These are phyloP conservation scores for Drosophila maculinotata DNA, from an alignment of 2,888 invertebrate genomes.

Conservation along the genomic window DNA sequence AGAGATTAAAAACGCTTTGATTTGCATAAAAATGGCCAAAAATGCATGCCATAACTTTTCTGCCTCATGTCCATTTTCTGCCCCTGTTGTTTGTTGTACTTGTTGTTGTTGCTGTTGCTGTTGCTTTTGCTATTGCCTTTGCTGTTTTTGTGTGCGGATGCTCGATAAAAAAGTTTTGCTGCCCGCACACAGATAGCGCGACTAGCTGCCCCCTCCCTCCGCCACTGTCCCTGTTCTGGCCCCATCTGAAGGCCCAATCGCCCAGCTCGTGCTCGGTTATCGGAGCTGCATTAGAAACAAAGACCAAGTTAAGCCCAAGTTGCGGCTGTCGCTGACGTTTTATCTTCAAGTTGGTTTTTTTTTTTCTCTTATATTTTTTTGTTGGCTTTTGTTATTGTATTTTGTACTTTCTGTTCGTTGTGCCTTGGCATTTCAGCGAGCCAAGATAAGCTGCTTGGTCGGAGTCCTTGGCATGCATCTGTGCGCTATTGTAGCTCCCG, in stretches of 20 bases:
- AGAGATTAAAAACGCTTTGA: slow-evolving; percentile 73
- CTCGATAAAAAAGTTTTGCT: slow-evolving; percentile 60
- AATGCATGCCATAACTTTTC: slow-evolving; percentile 64
- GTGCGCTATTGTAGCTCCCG: no score
- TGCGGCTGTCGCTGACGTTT: slow-evolving; percentile 63
- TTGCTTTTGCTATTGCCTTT: slow-evolving; percentile 13
- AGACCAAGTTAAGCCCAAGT: slow-evolving; percentile 54
- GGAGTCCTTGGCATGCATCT: slow-evolving; percentile 11
- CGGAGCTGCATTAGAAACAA: slow-evolving; percentile 56
- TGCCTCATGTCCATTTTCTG: slow-evolving; percentile 20
- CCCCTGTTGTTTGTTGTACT: not conserved
- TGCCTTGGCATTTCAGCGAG: slow-evolving; percentile 49
- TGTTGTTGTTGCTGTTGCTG: slow-evolving; percentile 1
- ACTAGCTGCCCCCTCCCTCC: not conserved
- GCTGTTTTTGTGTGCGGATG: slow-evolving; percentile 15
- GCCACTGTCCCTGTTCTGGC: not conserved
- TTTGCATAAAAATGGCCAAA: slow-evolving; percentile 69
- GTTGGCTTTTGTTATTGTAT: slow-evolving; percentile 10
- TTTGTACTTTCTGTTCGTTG: slow-evolving; percentile 10
- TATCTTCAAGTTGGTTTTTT: slow-evolving; percentile 44
- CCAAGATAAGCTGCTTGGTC: slow-evolving; percentile 46
- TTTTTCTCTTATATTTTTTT: not conserved
- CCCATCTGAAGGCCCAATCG: not conserved
- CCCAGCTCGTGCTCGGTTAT: slow-evolving; percentile 21
- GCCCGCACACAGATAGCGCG: slow-evolving; percentile 57